Evolutionary conservation across 2,113 vertebrate species (phyloP).

Genomic region (Nyctibius bracteatus): DNA sequence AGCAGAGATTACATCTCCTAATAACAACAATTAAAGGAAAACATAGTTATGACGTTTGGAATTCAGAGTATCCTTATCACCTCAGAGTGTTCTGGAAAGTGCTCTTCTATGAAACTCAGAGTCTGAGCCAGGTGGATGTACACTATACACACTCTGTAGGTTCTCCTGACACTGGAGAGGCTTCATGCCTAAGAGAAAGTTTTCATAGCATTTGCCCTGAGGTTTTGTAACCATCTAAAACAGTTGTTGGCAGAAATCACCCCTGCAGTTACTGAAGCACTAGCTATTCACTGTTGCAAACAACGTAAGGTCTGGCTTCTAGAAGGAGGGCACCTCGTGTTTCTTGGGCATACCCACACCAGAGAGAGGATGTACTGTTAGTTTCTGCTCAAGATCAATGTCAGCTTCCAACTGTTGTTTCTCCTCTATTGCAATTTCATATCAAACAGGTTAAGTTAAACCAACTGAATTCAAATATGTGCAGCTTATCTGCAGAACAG

Average conservation of each 20-base stretch:
- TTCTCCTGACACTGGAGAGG: neutral
- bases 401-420: neutral
- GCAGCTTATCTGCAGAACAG: no score
- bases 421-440: neutral
- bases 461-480: accelerated
- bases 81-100: neutral
- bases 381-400: neutral
- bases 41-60: accelerated
- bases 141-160: accelerated
- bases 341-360: accelerated
- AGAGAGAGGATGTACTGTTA: accelerated
- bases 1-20: neutral
- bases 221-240: neutral
- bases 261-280: accelerated
- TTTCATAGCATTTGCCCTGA: neutral
- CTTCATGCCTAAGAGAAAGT: neutral
- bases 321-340: no score
- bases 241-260: neutral
- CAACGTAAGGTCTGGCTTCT: neutral
- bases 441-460: neutral
- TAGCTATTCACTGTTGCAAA: accelerated
- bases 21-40: neutral
- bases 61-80: no score
- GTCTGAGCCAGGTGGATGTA: neutral
- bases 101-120: neutral